A percentile compares a stretch with the other conserved stretches of the same genome.
Evolutionary conservation across 1,140 invertebrate species (phyloP).

Genomic region (Heliconius eleuchia): DNA sequence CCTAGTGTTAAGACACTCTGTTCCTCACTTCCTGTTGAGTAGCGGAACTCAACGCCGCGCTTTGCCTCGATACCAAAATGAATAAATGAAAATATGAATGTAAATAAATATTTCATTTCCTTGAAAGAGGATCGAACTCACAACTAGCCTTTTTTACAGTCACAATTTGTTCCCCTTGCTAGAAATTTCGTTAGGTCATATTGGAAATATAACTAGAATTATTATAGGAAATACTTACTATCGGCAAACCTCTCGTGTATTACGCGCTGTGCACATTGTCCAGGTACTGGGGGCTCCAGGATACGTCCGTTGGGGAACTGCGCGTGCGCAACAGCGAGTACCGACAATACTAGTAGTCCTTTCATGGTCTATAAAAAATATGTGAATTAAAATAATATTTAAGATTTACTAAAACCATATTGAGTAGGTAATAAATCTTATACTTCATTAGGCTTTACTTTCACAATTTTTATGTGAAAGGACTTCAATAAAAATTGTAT

Average conservation of each 20-base stretch:
- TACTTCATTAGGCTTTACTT: background rate
- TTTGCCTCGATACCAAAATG: too few relatives aligned
- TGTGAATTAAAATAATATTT: too few relatives aligned
- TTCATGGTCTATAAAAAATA: conserved; percentile 66
- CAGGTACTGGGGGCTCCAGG: conserved; percentile 87
- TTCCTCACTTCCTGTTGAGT: too few relatives aligned
- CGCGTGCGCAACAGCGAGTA: conserved; percentile 80
- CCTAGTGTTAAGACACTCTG: too few relatives aligned
- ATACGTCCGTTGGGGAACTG: conserved; percentile 87
- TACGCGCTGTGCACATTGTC: conserved; percentile 86
- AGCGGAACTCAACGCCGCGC: too few relatives aligned
- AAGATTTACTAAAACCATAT: background rate
- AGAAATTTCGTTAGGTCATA: too few relatives aligned
- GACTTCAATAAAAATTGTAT: background rate
- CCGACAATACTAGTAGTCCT: conserved; percentile 57
- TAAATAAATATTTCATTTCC: too few relatives aligned
- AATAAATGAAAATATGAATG: too few relatives aligned
- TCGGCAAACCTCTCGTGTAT: conserved; percentile 85
- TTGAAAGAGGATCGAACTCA: too few relatives aligned
- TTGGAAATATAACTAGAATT: too few relatives aligned
- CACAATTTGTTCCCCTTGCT: too few relatives aligned
- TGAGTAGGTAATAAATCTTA: background rate
- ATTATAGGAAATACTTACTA: conserved; percentile 68
- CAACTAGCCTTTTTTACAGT: too few relatives aligned
- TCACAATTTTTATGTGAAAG: background rate